Conservation (phyloP, 2,888 invertebrate species). For the Corbicula japonica region DNA sequence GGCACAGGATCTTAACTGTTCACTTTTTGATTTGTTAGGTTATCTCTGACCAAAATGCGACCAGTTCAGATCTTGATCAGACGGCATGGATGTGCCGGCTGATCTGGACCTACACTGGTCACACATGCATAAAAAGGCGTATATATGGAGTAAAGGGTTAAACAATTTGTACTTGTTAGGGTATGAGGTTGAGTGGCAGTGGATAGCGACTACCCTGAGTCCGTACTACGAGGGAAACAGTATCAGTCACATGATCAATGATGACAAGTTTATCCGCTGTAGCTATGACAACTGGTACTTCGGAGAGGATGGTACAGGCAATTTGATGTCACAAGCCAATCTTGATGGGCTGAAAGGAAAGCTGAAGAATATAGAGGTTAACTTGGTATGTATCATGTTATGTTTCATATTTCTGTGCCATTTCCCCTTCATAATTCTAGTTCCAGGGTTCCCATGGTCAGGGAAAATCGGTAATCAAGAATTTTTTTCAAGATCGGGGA, state of each 20-base stretch:
- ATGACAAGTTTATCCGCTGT: constrained; percentile 92
- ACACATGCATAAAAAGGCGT: too few species aligned
- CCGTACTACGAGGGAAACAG: constrained; percentile 96
- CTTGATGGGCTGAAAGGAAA: constrained; percentile 88
- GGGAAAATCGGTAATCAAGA: too few species aligned
- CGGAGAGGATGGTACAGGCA: constrained; percentile 94
- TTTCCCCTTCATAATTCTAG: too few species aligned
- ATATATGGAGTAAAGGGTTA: too few species aligned
- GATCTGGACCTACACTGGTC: too few species aligned
- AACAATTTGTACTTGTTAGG: constrained; percentile 68
- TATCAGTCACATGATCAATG: constrained; percentile 91
- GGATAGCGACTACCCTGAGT: constrained; percentile 95
- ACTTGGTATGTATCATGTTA: constrained; percentile 75
- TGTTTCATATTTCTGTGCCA: background rate
- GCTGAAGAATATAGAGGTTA: constrained; percentile 56
- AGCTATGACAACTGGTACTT: constrained; percentile 95
- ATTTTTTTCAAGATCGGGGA: too few species aligned
- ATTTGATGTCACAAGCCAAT: constrained; percentile 92
- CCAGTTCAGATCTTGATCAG: too few species aligned
- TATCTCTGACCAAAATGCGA: too few species aligned
- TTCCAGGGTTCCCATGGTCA: too few species aligned
- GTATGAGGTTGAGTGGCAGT: constrained; percentile 90
- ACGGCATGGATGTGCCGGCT: too few species aligned
- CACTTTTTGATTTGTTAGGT: too few species aligned
- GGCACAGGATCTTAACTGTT: too few species aligned